Percentiles rank a stretch among this genome's conserved stretches.
Evolutionary conservation across 1,140 invertebrate genomes (phyloP).

Genomic region (Hormaphis cornu): DNA sequence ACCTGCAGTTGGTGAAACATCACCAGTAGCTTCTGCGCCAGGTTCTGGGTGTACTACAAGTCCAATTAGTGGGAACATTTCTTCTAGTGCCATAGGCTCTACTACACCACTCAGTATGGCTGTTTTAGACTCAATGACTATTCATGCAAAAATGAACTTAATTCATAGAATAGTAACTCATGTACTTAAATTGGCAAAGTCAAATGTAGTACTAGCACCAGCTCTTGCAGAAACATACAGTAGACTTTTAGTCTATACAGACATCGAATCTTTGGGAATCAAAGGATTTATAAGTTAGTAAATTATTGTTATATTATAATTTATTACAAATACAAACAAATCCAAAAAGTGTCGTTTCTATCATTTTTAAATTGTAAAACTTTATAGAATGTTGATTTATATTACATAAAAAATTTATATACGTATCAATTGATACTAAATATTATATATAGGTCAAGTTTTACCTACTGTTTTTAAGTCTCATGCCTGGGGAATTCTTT

Average conservation of each 20-base stretch:
- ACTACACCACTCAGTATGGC: slow-evolving; percentile 84
- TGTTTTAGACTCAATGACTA: slow-evolving; percentile 83
- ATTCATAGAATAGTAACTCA: slow-evolving; percentile 87
- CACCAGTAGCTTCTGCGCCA: slow-evolving; percentile 45
- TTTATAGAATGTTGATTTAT: too few species aligned
- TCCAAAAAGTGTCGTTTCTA: too few species aligned
- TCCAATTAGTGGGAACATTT: slow-evolving; percentile 38
- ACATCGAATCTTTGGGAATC: slow-evolving; percentile 92
- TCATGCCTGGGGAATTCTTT: slow-evolving; percentile 87
- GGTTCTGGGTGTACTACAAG: slow-evolving; percentile 22
- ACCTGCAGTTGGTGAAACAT: slow-evolving; percentile 44
- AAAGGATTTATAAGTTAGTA: slow-evolving; percentile 89
- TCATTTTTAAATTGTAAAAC: too few species aligned
- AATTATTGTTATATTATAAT: slow-evolving; percentile 33
- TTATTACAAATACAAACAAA: too few species aligned
- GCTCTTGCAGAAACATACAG: slow-evolving; percentile 92
- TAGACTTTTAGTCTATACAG: slow-evolving; percentile 83
- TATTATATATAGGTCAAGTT: slow-evolving; percentile 56
- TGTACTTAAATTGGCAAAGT: slow-evolving; percentile 76
- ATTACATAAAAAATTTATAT: too few species aligned
- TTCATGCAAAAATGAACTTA: slow-evolving; percentile 93
- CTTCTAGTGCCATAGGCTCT: slow-evolving; percentile 49
- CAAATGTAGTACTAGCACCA: slow-evolving; percentile 69
- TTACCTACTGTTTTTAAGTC: slow-evolving; percentile 83
- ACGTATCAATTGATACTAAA: too few species aligned